These are phyloP conservation scores for Aldabrachelys gigantea DNA, from an alignment of 2,113 vertebrate species.

Conservation along the genomic window DNA sequence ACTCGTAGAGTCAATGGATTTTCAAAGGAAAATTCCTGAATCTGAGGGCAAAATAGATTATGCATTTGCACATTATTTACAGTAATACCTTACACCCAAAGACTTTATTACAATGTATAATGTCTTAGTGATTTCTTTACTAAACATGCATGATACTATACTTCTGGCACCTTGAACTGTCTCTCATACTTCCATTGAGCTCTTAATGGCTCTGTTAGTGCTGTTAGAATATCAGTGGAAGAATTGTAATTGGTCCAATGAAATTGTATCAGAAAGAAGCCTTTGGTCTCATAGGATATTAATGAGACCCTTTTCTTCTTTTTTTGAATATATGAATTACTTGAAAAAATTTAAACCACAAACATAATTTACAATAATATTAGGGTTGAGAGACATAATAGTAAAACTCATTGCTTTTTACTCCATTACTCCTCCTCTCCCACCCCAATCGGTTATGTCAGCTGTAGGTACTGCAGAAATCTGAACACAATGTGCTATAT, in stretches of 20 bases:
- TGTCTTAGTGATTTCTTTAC: constrained; percentile 35
- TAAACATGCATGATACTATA: constrained; percentile 19
- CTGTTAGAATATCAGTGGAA: constrained; percentile 57
- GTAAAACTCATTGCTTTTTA: constrained; percentile 13
- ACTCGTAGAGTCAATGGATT: not conserved
- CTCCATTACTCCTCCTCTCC: not conserved
- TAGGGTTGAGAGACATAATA: not conserved
- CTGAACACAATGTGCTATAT: not conserved
- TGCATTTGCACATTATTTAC: not conserved
- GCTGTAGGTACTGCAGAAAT: not conserved
- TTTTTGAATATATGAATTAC: constrained; percentile 27
- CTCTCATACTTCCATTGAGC: not conserved
- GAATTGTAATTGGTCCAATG: constrained; percentile 40
- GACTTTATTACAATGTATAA: not conserved
- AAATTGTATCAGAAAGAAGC: constrained; percentile 18
- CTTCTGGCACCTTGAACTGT: not conserved
- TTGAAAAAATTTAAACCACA: constrained; percentile 5
- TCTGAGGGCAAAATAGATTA: not conserved
- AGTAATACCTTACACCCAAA: not conserved
- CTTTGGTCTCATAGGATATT: constrained; percentile 52
- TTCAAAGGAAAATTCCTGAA: not conserved
- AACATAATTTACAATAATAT: not conserved
- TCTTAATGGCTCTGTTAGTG: constrained; percentile 51
- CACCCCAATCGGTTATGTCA: not conserved
- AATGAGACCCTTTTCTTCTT: constrained; percentile 20